Conservation (phyloP, 1,140 invertebrate species). For the Drosophila nigrodunni region DNA sequence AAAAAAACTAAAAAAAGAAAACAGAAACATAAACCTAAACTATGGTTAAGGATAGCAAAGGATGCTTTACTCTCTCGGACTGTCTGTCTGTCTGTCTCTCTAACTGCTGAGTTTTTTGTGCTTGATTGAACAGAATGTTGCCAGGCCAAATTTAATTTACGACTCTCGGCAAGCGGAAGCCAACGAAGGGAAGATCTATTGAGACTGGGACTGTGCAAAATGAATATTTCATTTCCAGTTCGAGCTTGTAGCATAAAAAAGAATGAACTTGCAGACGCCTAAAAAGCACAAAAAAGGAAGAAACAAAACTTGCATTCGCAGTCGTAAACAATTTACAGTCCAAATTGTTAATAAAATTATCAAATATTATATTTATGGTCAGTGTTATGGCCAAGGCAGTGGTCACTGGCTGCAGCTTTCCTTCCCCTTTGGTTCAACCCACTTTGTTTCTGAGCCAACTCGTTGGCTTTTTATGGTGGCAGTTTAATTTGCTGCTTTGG, state of each 20-base stretch:
- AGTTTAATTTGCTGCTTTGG: slow-evolving; percentile 80
- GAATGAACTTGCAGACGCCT: slow-evolving; percentile 68
- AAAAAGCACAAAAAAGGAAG: slow-evolving; percentile 43
- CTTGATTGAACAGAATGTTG: slow-evolving; percentile 82
- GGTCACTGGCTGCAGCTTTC: not conserved
- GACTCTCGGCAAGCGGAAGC: slow-evolving; percentile 49
- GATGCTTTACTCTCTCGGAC: slow-evolving; percentile 30
- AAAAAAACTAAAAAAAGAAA: slow-evolving; percentile 55
- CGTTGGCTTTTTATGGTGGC: slow-evolving; percentile 59
- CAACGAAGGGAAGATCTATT: slow-evolving; percentile 33
- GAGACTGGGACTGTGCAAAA: slow-evolving; percentile 35
- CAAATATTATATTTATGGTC: slow-evolving; percentile 82
- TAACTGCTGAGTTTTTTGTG: slow-evolving; percentile 78
- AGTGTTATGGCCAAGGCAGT: slow-evolving; percentile 51
- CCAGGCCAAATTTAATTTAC: slow-evolving; percentile 79
- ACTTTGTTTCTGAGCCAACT: slow-evolving; percentile 8
- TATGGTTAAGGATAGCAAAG: slow-evolving; percentile 32
- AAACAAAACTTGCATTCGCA: slow-evolving; percentile 12
- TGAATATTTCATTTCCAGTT: slow-evolving; percentile 77
- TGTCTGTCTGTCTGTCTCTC: slow-evolving; percentile 32
- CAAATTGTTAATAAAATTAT: slow-evolving; percentile 83
- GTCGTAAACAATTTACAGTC: slow-evolving; percentile 80
- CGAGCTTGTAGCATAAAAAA: slow-evolving; percentile 27
- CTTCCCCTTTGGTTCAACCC: not conserved
- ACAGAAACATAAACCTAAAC: slow-evolving; percentile 46